Evolutionary conservation across 2,797 vertebrate genomes (phyloP).

Genomic region (Cryptoblepharus egeriae): DNA sequence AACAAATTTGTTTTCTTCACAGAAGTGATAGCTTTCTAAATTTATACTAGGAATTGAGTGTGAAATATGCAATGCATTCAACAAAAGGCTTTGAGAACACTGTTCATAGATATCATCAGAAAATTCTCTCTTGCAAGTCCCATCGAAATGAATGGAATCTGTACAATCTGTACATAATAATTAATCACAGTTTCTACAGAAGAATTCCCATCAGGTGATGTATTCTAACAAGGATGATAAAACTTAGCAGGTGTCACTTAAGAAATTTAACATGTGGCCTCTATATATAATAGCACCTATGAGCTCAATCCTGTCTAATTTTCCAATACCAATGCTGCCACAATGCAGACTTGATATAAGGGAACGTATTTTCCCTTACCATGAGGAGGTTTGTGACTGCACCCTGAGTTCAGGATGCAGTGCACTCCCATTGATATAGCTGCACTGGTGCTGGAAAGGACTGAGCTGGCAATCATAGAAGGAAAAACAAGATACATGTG

Average conservation of each 20-base stretch:
- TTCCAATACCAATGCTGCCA: constrained; percentile 2
- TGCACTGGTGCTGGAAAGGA: too few species aligned
- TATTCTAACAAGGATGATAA: not conserved
- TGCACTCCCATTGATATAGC: too few species aligned
- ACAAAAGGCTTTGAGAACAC: not conserved
- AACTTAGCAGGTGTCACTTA: not conserved
- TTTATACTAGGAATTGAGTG: not conserved
- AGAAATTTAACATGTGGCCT: too few species aligned
- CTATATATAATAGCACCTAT: too few species aligned
- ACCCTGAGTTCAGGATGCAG: too few species aligned
- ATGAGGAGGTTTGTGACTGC: too few species aligned
- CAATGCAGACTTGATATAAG: too few species aligned
- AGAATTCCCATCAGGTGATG: not conserved
- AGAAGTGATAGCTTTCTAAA: not conserved
- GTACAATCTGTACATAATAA: not conserved
- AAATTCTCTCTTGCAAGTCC: not conserved
- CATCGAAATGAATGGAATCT: not conserved
- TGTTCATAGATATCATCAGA: too few species aligned
- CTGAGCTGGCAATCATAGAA: not conserved
- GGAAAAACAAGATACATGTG: not conserved
- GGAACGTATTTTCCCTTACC: not conserved
- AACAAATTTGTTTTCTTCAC: too few species aligned
- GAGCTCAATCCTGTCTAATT: too few species aligned
- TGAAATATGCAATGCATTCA: not conserved
- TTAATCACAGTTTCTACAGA: not conserved